A percentile compares a stretch with the other conserved stretches of the same genome.
Conservation (phyloP, 2,888 invertebrate genomes). For the Smittia sp. region DNA sequence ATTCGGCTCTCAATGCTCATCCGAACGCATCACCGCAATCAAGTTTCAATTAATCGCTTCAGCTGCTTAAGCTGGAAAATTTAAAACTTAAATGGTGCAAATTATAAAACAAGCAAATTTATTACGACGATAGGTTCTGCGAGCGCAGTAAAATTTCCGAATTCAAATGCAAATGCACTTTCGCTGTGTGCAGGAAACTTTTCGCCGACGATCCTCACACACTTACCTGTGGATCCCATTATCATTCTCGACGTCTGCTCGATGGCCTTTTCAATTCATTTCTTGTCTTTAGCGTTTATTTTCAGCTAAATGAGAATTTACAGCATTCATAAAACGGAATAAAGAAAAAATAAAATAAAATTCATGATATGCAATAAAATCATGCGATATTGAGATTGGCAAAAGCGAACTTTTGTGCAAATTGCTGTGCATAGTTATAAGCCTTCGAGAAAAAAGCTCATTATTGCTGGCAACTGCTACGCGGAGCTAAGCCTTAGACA, state of each 20-base stretch:
- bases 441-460: no score
- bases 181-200: background rate
- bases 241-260: background rate
- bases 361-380: slow-evolving; percentile 17
- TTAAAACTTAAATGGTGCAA: background rate
- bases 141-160: slow-evolving; percentile 30
- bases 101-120: slow-evolving; percentile 41
- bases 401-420: no score
- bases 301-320: slow-evolving; percentile 37
- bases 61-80: background rate
- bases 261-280: background rate
- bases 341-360: slow-evolving; percentile 21
- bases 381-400: background rate
- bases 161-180: slow-evolving; percentile 37
- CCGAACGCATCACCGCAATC: no score
- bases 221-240: background rate
- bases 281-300: background rate
- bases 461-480: no score
- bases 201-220: background rate
- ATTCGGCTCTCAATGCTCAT: no score
- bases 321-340: slow-evolving; percentile 37
- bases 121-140: slow-evolving; percentile 28
- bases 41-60: no score
- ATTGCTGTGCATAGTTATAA: no score
- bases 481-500: no score